Evolutionary conservation across 2,888 invertebrate species (phyloP), one percentile per base, ranked within the genome.

Genomic region (Carcina quercana): DNA sequence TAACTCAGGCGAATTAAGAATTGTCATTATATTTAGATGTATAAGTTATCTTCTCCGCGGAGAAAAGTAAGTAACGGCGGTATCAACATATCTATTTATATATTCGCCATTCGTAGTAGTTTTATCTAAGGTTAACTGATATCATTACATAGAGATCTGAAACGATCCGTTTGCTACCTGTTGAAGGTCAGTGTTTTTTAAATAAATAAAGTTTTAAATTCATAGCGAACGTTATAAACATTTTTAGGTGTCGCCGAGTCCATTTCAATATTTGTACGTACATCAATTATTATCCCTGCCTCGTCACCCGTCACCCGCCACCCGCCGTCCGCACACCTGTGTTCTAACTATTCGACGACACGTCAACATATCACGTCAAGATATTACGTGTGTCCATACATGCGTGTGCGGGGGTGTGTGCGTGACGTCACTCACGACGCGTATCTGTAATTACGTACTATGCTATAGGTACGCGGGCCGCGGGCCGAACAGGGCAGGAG

Each of bases 31-130:
- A 24, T 10, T 6, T 19, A 33, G 13, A 12, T 25, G 10, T 24
- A 30, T 53, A 52, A 50, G 49, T 51, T 45, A 43, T 44, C 51
- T 47, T 58, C 54, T 56, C 53, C 53, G 21, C 11, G 20, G 33
- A 34, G 34, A 34, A 25, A 36, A 25, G 26, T 28, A 26, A 30
- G 25, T 7, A 30, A 21, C 33, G 37, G 38, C 32, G 35, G 34
- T 38, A 48, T 50, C 50, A 43, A 69, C 69, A 69, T 71, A 69
- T 32, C 32, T 30, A 24, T 26, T n/a, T 30, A 34, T 63, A 65
- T 63, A 59, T 64, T 53, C 64, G 68, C 71, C 70, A 64, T 70
- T 46, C 66, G 66, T 62, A 51, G 47, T 66, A 66, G 59, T 62
- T 53, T 54, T 48, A 37, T 25, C 19, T 34, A 33, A 53, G 43